These are phyloP conservation scores for Paedocypris micromegethes DNA, from an alignment of 2,797 vertebrate species.

Conservation along the genomic window DNA sequence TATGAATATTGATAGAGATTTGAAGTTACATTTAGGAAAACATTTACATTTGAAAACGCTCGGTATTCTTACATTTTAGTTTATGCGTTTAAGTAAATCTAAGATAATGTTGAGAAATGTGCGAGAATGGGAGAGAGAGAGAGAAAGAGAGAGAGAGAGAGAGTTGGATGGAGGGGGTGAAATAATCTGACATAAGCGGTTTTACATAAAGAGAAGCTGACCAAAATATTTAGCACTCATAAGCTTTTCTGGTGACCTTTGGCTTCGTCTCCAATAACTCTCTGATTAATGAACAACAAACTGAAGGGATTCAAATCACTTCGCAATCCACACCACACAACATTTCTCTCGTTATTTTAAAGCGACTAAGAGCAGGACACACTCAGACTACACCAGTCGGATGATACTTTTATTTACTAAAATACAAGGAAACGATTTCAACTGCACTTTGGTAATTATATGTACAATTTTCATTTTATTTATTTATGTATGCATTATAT, in stretches of 20 bases:
- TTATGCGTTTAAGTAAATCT: no score
- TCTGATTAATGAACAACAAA: slow-evolving; percentile 99
- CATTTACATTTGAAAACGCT: no score
- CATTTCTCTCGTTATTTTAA: slow-evolving; percentile 62
- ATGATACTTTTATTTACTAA: slow-evolving; percentile 2
- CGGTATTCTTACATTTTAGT: no score
- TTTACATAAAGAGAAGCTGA: slow-evolving; percentile 78
- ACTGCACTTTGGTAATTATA: neutral
- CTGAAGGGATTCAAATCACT: slow-evolving; percentile 76
- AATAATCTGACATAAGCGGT: slow-evolving; percentile 70
- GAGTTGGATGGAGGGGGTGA: slow-evolving; percentile 27
- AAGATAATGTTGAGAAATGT: no score
- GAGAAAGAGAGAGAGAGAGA: neutral
- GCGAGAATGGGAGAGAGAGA: no score
- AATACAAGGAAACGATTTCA: neutral
- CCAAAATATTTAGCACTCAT: slow-evolving; percentile 86
- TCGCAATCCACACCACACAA: slow-evolving; percentile 70
- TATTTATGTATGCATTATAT: no score
- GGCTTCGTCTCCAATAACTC: slow-evolving; percentile 86
- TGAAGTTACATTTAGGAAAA: no score
- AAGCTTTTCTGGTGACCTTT: slow-evolving; percentile 98
- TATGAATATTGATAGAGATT: no score
- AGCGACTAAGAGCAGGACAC: slow-evolving; percentile 50
- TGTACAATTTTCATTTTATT: no score
- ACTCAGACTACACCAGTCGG: neutral